phyloP scores from a whole-genome alignment of 2,113 vertebrate species.

The Chlamydotis undulata region DNA sequence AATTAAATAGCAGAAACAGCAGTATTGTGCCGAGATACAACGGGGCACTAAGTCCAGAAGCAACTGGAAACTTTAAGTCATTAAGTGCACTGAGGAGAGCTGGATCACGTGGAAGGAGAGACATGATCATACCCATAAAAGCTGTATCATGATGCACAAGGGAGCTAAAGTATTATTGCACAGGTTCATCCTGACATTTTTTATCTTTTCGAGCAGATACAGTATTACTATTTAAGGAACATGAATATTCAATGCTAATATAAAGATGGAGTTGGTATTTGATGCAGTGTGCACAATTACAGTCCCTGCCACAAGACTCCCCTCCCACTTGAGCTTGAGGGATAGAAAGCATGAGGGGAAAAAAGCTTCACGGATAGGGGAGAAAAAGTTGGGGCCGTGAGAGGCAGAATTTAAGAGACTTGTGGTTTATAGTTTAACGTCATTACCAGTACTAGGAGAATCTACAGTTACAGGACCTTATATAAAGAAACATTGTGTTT shows the following conservation, averaged over 20 bases:
- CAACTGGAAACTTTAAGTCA: constrained; percentile 55
- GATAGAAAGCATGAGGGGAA: neutral
- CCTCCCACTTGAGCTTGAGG: neutral
- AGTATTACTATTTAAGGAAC: neutral
- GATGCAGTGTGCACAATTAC: neutral
- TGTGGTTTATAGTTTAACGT: constrained; percentile 52
- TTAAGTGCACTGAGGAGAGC: constrained; percentile 2
- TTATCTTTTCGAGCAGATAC: neutral
- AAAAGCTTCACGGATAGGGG: neutral
- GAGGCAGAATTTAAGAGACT: constrained; percentile 32
- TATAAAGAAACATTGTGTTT: constrained; percentile 32
- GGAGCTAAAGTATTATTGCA: neutral
- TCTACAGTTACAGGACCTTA: constrained; percentile 38
- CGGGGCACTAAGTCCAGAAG: constrained; percentile 38
- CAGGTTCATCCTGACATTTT: neutral
- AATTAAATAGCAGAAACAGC: constrained; percentile 41
- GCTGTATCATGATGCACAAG: neutral
- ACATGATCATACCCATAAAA: neutral
- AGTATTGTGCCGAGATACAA: constrained; percentile 44
- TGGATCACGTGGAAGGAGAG: neutral
- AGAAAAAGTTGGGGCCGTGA: neutral
- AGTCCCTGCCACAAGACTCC: neutral
- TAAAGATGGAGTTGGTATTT: neutral
- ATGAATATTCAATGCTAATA: neutral
- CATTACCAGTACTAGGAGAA: constrained; percentile 30